Evolutionary conservation across 2,888 invertebrate species (phyloP), one percentile per base, ranked within the genome.

Genomic region (Epirrita christyi): DNA sequence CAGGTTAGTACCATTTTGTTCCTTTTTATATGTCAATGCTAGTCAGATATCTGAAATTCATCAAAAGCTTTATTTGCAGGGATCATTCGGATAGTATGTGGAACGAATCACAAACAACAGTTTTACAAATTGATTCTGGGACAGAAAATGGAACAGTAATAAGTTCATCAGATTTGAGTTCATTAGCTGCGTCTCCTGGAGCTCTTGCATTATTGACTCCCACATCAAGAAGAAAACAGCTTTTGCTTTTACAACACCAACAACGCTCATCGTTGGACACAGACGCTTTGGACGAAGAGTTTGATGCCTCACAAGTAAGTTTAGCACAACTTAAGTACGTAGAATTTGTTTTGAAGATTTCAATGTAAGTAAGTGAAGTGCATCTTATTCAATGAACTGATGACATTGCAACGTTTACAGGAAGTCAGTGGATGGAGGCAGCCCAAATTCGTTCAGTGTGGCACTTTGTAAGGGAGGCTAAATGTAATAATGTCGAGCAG

Each of bases 91-190:
- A 97, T 78, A 96, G 96, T 47, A 95, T 96, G 75, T 97, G 97
- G 97, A 97, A 97, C 85, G 97, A 97, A 88, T 97, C 97, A 9
- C 97, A 97, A 88, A 95, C 96, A 7, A 97, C 97, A 0, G 96
- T 97, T 11, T 91, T 96, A 34, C 96, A 95, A 85, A 94, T 94
- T 0, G 96, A 96, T 76, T 94, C 94, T 11, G 94, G 94, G 40
- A 94, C 94, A 11, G 94, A 94, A 71, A 94, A 94, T 79, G 94
- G 94, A 38, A 93, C 94, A 1, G 93, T 93, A 0, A 83, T 94
- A 68, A 93, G 92, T 75, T 92, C 93, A 21, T 92, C 92, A 37
- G 93, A 93, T 64, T 78, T 89, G 36, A 92, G 92, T 78, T 92
- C 92, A 10, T 75, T 92, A 48, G 93, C 93, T 36, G 91, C 93